Percentiles rank a stretch among this genome's conserved stretches.
These are phyloP conservation scores for Halcyon badia DNA, from an alignment of 2,797 vertebrate genomes.

Conservation along the genomic window DNA sequence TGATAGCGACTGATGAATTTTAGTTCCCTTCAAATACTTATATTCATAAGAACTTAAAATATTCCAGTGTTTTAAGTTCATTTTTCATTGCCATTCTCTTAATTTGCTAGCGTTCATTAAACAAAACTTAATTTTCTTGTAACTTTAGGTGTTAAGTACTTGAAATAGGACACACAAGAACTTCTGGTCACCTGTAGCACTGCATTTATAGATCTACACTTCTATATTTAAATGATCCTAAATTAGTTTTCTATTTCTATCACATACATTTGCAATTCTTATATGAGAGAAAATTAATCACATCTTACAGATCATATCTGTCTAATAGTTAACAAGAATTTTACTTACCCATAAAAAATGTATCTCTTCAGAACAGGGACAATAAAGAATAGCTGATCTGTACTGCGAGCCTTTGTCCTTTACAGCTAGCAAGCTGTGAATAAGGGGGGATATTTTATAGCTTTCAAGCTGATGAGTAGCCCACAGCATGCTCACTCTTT, in stretches of 20 bases:
- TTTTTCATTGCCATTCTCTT: neutral
- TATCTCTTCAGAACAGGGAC: conserved; percentile 50
- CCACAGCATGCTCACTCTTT: conserved; percentile 33
- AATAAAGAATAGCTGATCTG: conserved; percentile 44
- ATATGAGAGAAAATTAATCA: neutral
- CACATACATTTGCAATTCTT: neutral
- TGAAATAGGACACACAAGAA: neutral
- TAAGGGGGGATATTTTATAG: conserved; percentile 47
- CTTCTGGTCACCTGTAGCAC: neutral
- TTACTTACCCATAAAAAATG: conserved; percentile 79
- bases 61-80: neutral
- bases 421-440: conserved; percentile 56
- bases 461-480: conserved; percentile 43
- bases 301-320: conserved; percentile 16
- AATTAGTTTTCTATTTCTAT: conserved; percentile 26
- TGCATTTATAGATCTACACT: neutral
- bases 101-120: neutral
- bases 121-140: neutral
- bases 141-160: neutral
- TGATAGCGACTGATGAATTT: neutral
- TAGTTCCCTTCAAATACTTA: neutral
- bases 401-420: conserved; percentile 58
- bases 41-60: neutral
- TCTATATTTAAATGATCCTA: neutral
- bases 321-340: conserved; percentile 48